Base-by-base conservation (phyloP, 2,888 invertebrate species). In the Mimumesa dahlbomi region DNA sequence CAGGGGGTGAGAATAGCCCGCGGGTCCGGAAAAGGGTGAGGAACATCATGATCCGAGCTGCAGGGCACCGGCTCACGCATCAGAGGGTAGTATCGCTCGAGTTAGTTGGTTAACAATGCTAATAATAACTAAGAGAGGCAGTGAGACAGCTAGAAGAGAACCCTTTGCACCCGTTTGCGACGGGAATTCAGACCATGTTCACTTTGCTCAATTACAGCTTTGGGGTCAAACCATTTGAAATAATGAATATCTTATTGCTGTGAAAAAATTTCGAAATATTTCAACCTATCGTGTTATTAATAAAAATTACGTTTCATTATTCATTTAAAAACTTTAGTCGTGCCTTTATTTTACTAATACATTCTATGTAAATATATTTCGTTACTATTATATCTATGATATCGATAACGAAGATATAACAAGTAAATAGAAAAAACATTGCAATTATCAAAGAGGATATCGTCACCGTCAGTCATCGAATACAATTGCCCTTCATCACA, bases 51-150 rank as follows among this genome's bases (percentile, higher is more conserved):
- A 78, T 82, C 81, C 77, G 73, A 70, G 77, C 81, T 81, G 72
- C 73, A 54, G 77, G 77, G 78, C 71, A 73, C 64, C 72, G 77
- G 77, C 77, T 83, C 82, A 79, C 76, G 79, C 73, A 67, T 73
- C 79, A 62, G 77, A 83, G 84, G 79, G 82, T 81, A 73, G 82
- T 75, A 83, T 78, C 77, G 78, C 65, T 73, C 70, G 67, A 82
- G 78, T 87, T 85, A 84, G 82, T 87, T 84, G 84, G 86, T 88
- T 88, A 88, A 88, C 87, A 88, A 88, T 88, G 87, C 88, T 88
- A 88, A 88, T 88, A 85, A 86, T 86, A 86, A 84, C 84, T 70
- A 72, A 78, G 79, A 77, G 84, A 73, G 75, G 75, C 65, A 58
- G 46, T 21, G 52, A 59, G 69, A 70, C 64, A 67, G 61, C 38